Conservation (phyloP, 2,888 invertebrate species). For the Ornithoptera priamus region DNA sequence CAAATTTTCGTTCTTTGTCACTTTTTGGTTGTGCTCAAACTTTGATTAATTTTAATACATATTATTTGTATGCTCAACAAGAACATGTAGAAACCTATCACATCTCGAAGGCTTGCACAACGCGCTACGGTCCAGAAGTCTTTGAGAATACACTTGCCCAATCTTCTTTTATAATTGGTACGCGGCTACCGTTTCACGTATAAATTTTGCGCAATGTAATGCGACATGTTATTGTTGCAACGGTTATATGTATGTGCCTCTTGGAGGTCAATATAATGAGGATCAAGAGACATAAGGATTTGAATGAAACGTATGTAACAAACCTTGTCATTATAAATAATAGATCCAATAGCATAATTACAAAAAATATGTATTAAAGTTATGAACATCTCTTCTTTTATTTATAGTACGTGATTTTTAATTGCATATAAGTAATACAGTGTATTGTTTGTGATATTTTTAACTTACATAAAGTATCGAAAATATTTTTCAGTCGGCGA, state of each 20-base stretch:
- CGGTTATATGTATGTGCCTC: constrained; percentile 1
- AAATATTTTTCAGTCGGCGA: too few species aligned
- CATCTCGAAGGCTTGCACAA: constrained; percentile 51
- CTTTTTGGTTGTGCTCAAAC: background rate
- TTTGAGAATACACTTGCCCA: constrained; percentile 61
- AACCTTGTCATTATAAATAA: too few species aligned
- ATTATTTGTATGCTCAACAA: background rate
- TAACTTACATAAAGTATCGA: too few species aligned
- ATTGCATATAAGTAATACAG: too few species aligned
- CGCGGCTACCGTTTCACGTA: constrained; percentile 49
- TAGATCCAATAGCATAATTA: too few species aligned
- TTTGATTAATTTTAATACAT: background rate
- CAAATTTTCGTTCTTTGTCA: too few species aligned
- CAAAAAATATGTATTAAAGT: too few species aligned
- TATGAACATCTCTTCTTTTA: too few species aligned
- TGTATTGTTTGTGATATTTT: too few species aligned
- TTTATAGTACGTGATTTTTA: too few species aligned
- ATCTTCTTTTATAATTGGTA: constrained; percentile 52
- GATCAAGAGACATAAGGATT: background rate
- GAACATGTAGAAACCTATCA: constrained; percentile 35
- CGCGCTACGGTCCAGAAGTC: constrained; percentile 52
- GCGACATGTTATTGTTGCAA: constrained; percentile 31
- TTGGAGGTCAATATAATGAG: constrained; percentile 5
- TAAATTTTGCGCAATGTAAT: constrained; percentile 41
- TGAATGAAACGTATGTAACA: background rate